Conservation (phyloP, 2,113 vertebrate species). For the Mastomys coucha region DNA sequence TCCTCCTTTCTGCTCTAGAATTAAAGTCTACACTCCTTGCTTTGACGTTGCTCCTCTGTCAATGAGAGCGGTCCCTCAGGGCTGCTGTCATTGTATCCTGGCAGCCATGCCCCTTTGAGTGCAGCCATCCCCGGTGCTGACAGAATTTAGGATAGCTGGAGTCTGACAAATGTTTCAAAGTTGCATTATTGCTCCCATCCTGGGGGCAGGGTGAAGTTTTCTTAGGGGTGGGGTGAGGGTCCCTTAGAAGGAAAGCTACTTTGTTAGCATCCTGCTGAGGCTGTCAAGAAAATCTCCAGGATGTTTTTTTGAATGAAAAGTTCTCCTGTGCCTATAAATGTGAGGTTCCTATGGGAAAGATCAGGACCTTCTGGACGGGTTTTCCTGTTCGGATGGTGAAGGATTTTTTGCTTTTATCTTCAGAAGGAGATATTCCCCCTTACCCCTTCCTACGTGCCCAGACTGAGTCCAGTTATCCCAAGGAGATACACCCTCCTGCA, state of each 20-base stretch:
- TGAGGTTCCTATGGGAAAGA: conserved; percentile 58
- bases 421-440: conserved; percentile 36
- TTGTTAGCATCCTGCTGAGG: conserved; percentile 51
- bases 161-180: conserved; percentile 41
- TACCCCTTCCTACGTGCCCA: conserved; percentile 2
- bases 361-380: conserved; percentile 55
- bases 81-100: not conserved
- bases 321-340: conserved; percentile 64
- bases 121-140: not conserved
- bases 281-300: conserved; percentile 66
- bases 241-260: conserved; percentile 28
- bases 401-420: not conserved
- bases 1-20: conserved; percentile 10
- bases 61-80: not conserved
- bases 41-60: not conserved
- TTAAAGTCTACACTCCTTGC: not conserved
- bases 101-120: not conserved
- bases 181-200: conserved; percentile 32
- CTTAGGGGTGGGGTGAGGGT: not conserved
- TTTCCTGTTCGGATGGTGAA: conserved; percentile 52
- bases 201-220: not conserved
- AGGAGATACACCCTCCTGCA: conserved; percentile 4
- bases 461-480: not conserved
- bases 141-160: not conserved
- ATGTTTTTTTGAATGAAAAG: conserved; percentile 69